Evolutionary conservation across 2,888 invertebrate genomes (phyloP).

Genomic region (Achlya flavicornis): DNA sequence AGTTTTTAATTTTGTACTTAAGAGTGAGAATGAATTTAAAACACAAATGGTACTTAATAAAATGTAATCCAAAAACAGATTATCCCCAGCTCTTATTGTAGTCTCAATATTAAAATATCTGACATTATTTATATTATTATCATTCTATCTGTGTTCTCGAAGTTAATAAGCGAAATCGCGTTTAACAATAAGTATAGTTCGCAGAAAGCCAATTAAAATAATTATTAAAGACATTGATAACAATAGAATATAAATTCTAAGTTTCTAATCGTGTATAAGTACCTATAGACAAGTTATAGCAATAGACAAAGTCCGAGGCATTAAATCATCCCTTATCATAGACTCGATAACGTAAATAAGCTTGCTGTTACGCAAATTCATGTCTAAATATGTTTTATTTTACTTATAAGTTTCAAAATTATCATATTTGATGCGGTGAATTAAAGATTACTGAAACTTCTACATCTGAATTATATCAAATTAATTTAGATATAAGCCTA

Average conservation of each 20-base stretch:
- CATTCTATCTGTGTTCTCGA: too few relatives aligned
- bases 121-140: too few relatives aligned
- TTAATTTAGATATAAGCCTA: too few relatives aligned
- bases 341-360: neutral
- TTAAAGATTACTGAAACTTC: too few relatives aligned
- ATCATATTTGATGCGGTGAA: neutral
- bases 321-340: constrained; percentile 5
- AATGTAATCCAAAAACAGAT: too few relatives aligned
- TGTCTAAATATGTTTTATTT: neutral
- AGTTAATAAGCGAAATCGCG: neutral
- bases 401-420: neutral
- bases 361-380: neutral
- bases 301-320: constrained; percentile 6
- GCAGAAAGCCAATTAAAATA: neutral
- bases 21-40: too few relatives aligned
- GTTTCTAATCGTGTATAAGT: constrained; percentile 11
- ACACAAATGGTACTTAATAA: too few relatives aligned
- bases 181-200: neutral
- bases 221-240: constrained; percentile 10
- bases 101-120: too few relatives aligned
- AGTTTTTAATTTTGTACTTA: too few relatives aligned
- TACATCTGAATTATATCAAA: too few relatives aligned
- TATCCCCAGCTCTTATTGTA: too few relatives aligned
- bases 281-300: constrained; percentile 13
- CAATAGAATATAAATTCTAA: constrained; percentile 19